phyloP scores from a whole-genome alignment of 2,797 vertebrate species.

The Ibycter americanus region DNA sequence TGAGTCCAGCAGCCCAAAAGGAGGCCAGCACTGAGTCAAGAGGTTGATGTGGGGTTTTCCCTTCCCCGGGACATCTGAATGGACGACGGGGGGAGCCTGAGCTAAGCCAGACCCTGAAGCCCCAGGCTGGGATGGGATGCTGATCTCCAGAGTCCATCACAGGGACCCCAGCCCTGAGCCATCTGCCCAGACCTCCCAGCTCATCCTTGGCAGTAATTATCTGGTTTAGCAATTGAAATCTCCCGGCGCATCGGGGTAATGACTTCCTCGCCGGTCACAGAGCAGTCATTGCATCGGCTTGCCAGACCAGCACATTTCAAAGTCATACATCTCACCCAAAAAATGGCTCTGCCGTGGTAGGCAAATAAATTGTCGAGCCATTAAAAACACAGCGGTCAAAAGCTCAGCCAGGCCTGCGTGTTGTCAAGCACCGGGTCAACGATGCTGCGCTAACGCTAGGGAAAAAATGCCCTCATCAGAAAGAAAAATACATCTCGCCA shows the following conservation, averaged over 20 bases:
- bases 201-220: background rate
- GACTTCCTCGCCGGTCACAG: background rate
- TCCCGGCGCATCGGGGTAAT: rapidly evolving
- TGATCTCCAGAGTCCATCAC: rapidly evolving
- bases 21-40: background rate
- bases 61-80: background rate
- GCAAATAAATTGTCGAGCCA: background rate
- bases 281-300: background rate
- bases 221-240: background rate
- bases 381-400: background rate
- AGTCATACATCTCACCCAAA: background rate
- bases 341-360: background rate
- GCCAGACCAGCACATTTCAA: background rate
- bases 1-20: background rate
- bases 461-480: background rate
- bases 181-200: background rate
- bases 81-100: background rate
- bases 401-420: background rate
- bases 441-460: background rate
- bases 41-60: background rate
- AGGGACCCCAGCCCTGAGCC: background rate
- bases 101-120: background rate
- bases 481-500: background rate
- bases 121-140: background rate
- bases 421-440: background rate